Conservation (phyloP, 1,140 invertebrate species). For the Ooceraea biroi region DNA sequence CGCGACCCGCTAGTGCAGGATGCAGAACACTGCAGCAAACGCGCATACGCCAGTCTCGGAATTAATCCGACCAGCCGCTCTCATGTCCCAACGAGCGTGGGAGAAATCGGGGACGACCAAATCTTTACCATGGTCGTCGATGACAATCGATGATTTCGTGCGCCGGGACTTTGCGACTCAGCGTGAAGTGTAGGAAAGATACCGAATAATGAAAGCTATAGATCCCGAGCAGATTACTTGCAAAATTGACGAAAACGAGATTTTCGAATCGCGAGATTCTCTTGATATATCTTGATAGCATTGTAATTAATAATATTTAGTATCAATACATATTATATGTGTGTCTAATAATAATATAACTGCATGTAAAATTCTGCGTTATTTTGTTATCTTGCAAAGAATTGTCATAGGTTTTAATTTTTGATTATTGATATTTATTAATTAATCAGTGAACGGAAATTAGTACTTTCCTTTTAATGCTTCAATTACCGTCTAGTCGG, state of each 20-base stretch:
- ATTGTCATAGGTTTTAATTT: background rate
- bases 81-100: slow-evolving; percentile 56
- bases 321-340: no score
- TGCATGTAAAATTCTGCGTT: no score
- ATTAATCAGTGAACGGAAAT: background rate
- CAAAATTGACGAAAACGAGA: background rate
- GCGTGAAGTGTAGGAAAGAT: background rate
- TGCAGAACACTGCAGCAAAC: background rate
- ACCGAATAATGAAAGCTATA: background rate
- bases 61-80: slow-evolving; percentile 65
- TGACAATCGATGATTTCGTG: slow-evolving; percentile 7
- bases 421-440: background rate
- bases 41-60: slow-evolving; percentile 46
- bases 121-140: slow-evolving; percentile 32
- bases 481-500: slow-evolving; percentile 40
- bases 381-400: background rate
- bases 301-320: no score
- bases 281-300: background rate
- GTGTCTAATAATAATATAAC: no score
- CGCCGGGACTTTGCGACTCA: background rate
- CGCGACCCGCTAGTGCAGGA: slow-evolving; percentile 26
- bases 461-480: background rate
- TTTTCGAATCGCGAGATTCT: background rate
- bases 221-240: background rate
- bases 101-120: slow-evolving; percentile 53